A percentile compares a stretch with the other conserved stretches of the same genome.
Conservation (phyloP, 2,113 vertebrate genomes). For the Pelobates fuscus region DNA sequence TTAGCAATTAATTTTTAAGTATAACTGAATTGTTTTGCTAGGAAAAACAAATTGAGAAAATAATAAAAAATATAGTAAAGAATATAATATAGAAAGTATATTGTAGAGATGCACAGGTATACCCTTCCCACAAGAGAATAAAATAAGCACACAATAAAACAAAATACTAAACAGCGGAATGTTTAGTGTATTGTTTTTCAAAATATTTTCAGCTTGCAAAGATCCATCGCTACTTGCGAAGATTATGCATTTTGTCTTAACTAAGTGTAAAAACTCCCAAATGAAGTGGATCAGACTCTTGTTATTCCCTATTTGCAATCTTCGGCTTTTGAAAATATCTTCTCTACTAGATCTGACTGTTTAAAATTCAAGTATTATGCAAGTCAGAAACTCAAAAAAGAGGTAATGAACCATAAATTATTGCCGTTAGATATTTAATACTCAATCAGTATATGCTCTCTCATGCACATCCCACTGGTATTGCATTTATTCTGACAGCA, state of each 20-base stretch:
- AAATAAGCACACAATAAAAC: too few relatives aligned
- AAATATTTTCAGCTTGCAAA: conserved; percentile 36
- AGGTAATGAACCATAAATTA: conserved; percentile 87
- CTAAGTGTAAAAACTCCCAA: conserved; percentile 53
- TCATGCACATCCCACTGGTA: conserved; percentile 79
- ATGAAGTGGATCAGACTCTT: conserved; percentile 53
- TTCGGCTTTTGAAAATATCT: conserved; percentile 62
- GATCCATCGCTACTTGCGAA: conserved; percentile 36
- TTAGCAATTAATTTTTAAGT: too few relatives aligned
- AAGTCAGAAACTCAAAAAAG: conserved; percentile 75
- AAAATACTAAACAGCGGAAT: too few relatives aligned
- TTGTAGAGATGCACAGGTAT: too few relatives aligned
- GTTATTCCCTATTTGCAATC: conserved; percentile 49
- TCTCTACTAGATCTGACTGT: conserved; percentile 65
- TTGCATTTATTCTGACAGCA: conserved; percentile 79
- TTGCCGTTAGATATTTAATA: conserved; percentile 83
- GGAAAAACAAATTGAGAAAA: too few relatives aligned
- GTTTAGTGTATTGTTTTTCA: too few relatives aligned
- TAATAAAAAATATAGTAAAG: too few relatives aligned
- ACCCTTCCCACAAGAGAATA: too few relatives aligned
- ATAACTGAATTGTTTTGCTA: too few relatives aligned
- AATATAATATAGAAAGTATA: too few relatives aligned
- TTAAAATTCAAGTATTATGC: conserved; percentile 77
- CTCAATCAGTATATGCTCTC: conserved; percentile 84
- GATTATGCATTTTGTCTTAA: conserved; percentile 50